Evolutionary conservation across 2,113 vertebrate genomes (phyloP), one percentile per base, ranked within the genome.

Genomic region (rat (Rattus norvegicus)): DNA sequence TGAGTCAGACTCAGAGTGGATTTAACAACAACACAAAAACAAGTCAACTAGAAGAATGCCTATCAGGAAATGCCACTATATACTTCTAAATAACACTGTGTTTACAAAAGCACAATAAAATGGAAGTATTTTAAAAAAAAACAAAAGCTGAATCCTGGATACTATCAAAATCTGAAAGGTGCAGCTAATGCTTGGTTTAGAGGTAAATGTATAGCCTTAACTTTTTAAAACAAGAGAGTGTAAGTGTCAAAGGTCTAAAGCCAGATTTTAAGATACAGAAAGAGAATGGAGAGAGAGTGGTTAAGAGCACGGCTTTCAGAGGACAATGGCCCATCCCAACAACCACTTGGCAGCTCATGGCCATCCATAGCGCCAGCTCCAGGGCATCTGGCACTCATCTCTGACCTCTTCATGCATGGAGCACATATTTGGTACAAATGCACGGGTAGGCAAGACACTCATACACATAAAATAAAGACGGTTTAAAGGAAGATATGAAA

Each of bases 191-290:
- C 26, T 83, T 33, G 47, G 5, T 61, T 90, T 88, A 91, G 33
- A 83, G 36, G 49, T 84, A 73, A 88, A 91, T 69, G 52, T 69
- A 67, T 36, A 93, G 17, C 43, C 93, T 93, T 52, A 79, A 43
- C 56, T 72, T 69, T 54, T 81, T 30, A 13, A 72, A 52, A 56
- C 17, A 54, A 56, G 70, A 65, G 79, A 86, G 11, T 11, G 10
- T 80, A 39, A 52, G 52, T 80, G 12, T 49, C 33, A 92, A 43
- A 6, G 14, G 12, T 61, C 39, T 79, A 69, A 91, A 95, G 88
- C 79, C 54, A 5, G 17, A 54, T 39, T 17, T 86, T 70, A 81
- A 67, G 30, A 67, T 6, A 49, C 10, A 43, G 69, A 85, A 83
- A 39, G 47, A 2, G 83, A 28, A 26, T 47, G 17, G 17, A 43